phyloP scores from a whole-genome alignment of 2,113 vertebrate species.

The Centropus unirufus region DNA sequence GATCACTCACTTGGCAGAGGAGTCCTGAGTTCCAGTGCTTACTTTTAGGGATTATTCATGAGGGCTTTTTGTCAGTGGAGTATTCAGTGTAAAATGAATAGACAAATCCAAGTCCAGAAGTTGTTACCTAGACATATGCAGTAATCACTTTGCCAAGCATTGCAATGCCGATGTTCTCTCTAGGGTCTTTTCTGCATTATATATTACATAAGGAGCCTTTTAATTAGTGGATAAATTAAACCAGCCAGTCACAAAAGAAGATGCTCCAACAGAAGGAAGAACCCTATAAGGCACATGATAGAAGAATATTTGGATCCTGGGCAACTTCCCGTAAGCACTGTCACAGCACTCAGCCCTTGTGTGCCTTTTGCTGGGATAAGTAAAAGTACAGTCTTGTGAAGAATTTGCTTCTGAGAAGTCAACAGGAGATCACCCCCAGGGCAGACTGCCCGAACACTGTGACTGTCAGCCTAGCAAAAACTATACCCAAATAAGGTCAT shows the following conservation, averaged over 20 bases:
- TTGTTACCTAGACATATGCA: not conserved
- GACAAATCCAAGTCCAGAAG: not conserved
- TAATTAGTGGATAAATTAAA: not conserved
- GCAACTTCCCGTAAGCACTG: not conserved
- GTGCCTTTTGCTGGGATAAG: not conserved
- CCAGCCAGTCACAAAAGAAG: not conserved
- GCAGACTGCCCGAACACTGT: not conserved
- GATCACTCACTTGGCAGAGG: not conserved
- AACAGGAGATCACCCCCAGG: not conserved
- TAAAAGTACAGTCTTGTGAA: not conserved
- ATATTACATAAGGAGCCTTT: not conserved
- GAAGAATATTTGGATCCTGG: not conserved
- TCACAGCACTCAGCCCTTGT: not conserved
- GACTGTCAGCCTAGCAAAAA: slow-evolving; percentile 1
- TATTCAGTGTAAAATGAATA: not conserved
- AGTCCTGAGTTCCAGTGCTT: not conserved
- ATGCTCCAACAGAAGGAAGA: not conserved
- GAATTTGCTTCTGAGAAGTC: not conserved
- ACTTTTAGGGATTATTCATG: not conserved
- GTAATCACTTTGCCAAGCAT: not conserved
- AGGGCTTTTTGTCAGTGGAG: not conserved
- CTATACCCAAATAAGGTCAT: not conserved
- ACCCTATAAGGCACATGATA: not conserved
- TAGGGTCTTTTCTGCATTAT: not conserved
- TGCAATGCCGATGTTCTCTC: not conserved